These are phyloP conservation scores for Lytechinus variegatus DNA, from an alignment of 35 echinoderm and acorn worm genomes.

Conservation along the genomic window DNA sequence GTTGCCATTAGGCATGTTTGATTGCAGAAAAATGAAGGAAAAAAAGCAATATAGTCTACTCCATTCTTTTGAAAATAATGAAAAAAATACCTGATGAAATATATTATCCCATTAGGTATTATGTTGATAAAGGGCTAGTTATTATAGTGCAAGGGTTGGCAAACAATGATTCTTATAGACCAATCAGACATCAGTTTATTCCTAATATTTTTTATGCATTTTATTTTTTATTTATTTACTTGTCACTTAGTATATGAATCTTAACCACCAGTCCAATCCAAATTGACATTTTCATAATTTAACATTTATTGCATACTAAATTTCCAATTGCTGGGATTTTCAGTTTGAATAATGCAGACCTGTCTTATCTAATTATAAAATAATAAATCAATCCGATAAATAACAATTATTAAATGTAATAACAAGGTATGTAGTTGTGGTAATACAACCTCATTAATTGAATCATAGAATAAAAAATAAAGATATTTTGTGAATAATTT, in stretches of 20 bases:
- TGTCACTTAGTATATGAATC: too few species aligned
- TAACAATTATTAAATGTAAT: too few species aligned
- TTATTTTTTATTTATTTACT: too few species aligned
- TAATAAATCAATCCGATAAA: not conserved
- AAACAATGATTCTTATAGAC: too few species aligned
- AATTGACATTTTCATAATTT: not conserved
- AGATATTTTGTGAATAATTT: conserved; percentile 5
- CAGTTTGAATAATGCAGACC: too few species aligned
- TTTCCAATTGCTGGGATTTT: too few species aligned
- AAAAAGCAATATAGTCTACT: not conserved
- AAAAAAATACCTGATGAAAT: not conserved
- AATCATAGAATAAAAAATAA: not conserved
- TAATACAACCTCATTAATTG: not conserved
- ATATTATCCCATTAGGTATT: too few species aligned
- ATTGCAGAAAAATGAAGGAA: not conserved
- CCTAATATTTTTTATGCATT: too few species aligned
- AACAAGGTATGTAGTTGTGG: too few species aligned
- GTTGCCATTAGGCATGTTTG: not conserved
- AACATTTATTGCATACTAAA: not conserved
- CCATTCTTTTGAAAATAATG: not conserved
- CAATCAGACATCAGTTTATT: too few species aligned
- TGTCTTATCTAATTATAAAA: not conserved
- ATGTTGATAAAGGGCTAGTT: too few species aligned
- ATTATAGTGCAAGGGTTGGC: too few species aligned
- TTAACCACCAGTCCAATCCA: not conserved